A percentile compares a stretch with the other conserved stretches of the same genome.
Evolutionary conservation across 2,113 vertebrate species (phyloP).

Genomic region (Phylloscopus whistleri): DNA sequence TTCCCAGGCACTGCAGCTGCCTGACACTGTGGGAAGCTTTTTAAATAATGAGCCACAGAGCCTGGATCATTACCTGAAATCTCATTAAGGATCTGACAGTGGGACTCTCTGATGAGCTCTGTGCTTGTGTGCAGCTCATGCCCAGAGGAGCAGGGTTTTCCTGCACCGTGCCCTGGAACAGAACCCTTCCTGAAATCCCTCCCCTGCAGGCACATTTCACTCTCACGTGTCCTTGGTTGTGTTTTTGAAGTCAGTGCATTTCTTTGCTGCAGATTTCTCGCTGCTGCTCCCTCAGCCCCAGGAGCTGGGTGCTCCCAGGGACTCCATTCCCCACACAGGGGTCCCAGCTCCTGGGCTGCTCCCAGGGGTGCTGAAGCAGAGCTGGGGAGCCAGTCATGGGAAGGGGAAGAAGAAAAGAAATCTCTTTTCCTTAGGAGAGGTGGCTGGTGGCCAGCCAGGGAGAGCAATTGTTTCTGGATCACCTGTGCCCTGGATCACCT

Average conservation of each 20-base stretch:
- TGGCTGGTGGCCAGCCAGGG: background rate
- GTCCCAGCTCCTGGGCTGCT: accelerated
- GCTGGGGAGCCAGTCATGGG: background rate
- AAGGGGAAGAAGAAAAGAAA: background rate
- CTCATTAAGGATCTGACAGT: background rate
- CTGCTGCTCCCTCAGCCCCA: background rate
- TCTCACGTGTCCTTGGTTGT: accelerated
- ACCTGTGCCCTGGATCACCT: background rate
- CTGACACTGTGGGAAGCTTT: background rate
- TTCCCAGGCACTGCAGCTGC: background rate
- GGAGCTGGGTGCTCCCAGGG: background rate
- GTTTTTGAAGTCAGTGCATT: accelerated
- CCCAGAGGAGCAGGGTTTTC: background rate
- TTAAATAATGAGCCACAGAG: background rate
- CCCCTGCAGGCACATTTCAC: background rate
- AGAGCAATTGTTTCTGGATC: background rate
- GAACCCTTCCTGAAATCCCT: background rate
- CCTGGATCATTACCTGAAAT: background rate
- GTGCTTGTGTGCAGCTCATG: background rate
- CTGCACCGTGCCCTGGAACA: background rate
- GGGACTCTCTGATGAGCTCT: background rate
- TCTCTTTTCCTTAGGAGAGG: background rate
- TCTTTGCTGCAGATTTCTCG: background rate
- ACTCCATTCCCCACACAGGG: accelerated
- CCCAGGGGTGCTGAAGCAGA: background rate